A percentile compares a stretch with the other conserved stretches of the same genome.
Evolutionary conservation across 2,113 vertebrate species (phyloP).

Genomic region (Erythrolamprus reginae): DNA sequence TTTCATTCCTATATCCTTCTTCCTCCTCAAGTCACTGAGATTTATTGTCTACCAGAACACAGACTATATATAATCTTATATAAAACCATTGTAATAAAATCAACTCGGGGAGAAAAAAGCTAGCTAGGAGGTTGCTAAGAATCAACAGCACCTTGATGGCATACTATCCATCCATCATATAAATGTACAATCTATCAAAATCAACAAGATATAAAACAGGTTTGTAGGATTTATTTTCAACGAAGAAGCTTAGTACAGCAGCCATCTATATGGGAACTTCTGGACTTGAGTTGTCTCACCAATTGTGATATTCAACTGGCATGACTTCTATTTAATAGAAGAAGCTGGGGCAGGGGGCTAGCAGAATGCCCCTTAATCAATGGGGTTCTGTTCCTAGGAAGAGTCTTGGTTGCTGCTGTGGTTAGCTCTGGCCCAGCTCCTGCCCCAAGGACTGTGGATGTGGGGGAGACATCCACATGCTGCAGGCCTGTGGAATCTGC

Average conservation of each 20-base stretch:
- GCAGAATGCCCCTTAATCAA: neutral
- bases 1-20: neutral
- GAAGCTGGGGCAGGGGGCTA: neutral
- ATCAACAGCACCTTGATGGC: neutral
- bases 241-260: neutral
- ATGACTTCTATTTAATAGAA: neutral
- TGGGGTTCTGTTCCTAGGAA: neutral
- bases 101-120: neutral
- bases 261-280: neutral
- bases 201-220: neutral
- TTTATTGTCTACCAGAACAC: neutral
- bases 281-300: neutral
- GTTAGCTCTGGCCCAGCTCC: no score
- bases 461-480: no score
- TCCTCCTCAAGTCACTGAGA: neutral
- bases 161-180: neutral
- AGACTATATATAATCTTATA: neutral
- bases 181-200: neutral
- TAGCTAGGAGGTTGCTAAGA: neutral
- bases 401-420: no score
- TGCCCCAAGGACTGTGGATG: no score
- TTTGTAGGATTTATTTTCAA: neutral
- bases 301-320: neutral
- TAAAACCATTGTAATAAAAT: neutral
- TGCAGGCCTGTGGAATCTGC: no score